Conservation (phyloP, 2,888 invertebrate genomes). For the Eucera pruinosa region DNA sequence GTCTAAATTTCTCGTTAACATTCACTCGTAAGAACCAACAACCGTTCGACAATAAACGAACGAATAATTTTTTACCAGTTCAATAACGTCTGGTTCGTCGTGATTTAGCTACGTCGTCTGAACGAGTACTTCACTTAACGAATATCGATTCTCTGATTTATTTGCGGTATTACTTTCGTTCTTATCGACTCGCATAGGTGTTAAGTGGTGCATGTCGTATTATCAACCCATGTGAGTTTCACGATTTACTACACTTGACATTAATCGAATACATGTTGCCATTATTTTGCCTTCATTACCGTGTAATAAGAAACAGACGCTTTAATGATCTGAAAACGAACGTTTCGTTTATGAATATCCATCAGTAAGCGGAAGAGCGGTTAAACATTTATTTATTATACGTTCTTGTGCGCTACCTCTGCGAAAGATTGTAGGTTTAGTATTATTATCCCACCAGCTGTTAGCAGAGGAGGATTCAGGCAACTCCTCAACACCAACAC, state of each 20-base stretch:
- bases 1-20: too few relatives aligned
- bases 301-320: slow-evolving; percentile 18
- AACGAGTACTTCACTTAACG: too few relatives aligned
- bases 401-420: not conserved
- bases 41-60: not conserved
- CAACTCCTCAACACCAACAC: not conserved
- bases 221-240: too few relatives aligned
- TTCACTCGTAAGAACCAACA: too few relatives aligned
- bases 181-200: too few relatives aligned
- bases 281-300: slow-evolving; percentile 1
- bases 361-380: too few relatives aligned
- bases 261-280: not conserved
- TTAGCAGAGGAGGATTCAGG: not conserved
- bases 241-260: too few relatives aligned
- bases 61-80: too few relatives aligned
- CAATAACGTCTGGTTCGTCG: not conserved
- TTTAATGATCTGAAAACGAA: slow-evolving; percentile 6
- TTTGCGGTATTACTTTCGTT: too few relatives aligned
- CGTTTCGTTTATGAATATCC: not conserved
- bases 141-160: not conserved
- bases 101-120: too few relatives aligned
- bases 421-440: slow-evolving; percentile 9
- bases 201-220: too few relatives aligned
- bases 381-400: too few relatives aligned
- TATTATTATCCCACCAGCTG: slow-evolving; percentile 6